Evolutionary conservation across 2,888 invertebrate species (phyloP).

Genomic region (Encarsia formosa): DNA sequence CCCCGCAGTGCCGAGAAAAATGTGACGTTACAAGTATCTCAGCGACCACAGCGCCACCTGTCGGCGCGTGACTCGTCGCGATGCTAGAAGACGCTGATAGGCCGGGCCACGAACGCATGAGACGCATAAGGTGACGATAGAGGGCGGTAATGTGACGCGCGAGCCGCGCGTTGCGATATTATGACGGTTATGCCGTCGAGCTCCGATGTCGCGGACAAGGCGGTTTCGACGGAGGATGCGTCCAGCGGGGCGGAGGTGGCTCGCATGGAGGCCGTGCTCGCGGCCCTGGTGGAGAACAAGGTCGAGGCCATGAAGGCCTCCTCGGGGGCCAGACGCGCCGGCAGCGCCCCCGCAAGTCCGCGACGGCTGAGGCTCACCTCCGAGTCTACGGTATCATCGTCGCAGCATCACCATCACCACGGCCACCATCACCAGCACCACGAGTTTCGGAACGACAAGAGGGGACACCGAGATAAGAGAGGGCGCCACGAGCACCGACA

Average conservation of each 20-base stretch:
- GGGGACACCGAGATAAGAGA: constrained; percentile 32
- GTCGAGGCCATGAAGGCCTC: constrained; percentile 59
- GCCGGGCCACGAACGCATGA: too few species aligned
- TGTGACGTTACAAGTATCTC: too few species aligned
- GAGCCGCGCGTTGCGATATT: constrained; percentile 1
- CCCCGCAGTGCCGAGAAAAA: too few species aligned
- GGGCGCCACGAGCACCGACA: constrained; percentile 36
- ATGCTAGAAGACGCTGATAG: too few species aligned
- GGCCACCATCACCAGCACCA: constrained; percentile 41
- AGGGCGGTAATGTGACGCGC: constrained; percentile 5
- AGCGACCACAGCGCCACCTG: neutral
- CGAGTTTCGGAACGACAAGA: constrained; percentile 37
- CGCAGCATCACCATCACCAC: constrained; percentile 46
- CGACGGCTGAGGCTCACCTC: constrained; percentile 50
- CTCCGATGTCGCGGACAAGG: constrained; percentile 61
- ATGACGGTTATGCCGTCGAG: constrained; percentile 50
- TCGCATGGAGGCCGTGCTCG: constrained; percentile 66
- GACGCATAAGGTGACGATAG: too few species aligned
- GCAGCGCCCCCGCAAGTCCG: constrained; percentile 51
- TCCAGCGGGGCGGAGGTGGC: constrained; percentile 56
- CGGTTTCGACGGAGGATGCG: constrained; percentile 66
- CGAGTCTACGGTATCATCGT: constrained; percentile 50
- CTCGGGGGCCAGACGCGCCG: constrained; percentile 52
- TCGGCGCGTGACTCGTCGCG: too few species aligned
- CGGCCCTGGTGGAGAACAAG: constrained; percentile 69